Percentiles rank a stretch among this genome's conserved stretches.
phyloP scores from a whole-genome alignment of 2,113 vertebrate genomes.

The Otolemur garnettii region DNA sequence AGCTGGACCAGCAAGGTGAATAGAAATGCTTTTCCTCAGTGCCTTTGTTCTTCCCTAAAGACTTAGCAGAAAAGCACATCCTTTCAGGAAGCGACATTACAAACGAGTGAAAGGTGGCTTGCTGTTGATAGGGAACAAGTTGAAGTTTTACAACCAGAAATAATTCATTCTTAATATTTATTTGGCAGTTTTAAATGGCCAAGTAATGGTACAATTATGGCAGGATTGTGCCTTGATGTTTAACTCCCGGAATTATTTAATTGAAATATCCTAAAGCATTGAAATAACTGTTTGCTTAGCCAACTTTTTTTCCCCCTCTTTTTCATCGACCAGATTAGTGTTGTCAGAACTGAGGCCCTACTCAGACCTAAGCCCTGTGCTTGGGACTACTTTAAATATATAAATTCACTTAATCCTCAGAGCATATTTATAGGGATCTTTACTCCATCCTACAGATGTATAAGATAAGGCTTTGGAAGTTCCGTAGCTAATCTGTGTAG shows the following conservation, averaged over 20 bases:
- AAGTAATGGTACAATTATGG: not conserved
- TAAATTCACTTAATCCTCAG: slow-evolving; percentile 1
- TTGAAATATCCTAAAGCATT: not conserved
- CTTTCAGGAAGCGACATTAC: not conserved
- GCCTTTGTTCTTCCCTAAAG: not conserved
- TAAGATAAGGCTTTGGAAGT: slow-evolving; percentile 6
- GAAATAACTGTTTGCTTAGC: slow-evolving; percentile 30
- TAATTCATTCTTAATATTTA: not conserved
- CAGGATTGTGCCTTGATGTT: not conserved
- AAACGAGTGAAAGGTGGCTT: not conserved
- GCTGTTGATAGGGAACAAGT: not conserved
- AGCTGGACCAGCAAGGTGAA: not conserved
- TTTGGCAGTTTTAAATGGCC: not conserved
- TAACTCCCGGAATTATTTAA: not conserved
- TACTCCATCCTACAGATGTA: not conserved
- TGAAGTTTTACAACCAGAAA: slow-evolving; percentile 37
- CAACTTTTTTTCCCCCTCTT: not conserved
- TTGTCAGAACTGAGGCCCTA: not conserved
- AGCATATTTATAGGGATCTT: not conserved
- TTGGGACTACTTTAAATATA: not conserved
- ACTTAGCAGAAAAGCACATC: not conserved
- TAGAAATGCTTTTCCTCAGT: no score
- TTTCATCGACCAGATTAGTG: not conserved
- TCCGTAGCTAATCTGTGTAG: not conserved
- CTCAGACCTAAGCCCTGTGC: not conserved